These are phyloP conservation scores for Apis dorsata DNA, from an alignment of 1,140 invertebrate genomes.

Conservation along the genomic window DNA sequence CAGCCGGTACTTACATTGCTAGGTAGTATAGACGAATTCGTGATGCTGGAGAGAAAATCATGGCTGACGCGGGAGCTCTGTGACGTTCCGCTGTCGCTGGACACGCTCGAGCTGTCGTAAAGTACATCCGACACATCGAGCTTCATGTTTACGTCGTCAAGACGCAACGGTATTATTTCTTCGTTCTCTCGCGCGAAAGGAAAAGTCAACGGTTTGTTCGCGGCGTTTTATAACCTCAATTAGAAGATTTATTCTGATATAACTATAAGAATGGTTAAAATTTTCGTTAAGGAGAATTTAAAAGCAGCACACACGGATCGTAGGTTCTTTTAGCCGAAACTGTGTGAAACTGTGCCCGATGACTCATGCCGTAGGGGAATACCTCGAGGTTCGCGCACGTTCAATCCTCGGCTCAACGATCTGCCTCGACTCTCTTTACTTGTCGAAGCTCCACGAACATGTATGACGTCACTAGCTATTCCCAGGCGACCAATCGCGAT, in stretches of 20 bases:
- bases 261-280: neutral
- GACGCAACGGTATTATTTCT: neutral
- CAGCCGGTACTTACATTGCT: constrained; percentile 72
- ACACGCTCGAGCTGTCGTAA: constrained; percentile 77
- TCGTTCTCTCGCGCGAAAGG: constrained; percentile 2
- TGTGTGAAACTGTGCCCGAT: constrained; percentile 71
- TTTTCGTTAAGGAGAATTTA: constrained; percentile 42
- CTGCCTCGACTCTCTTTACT: constrained; percentile 27
- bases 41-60: constrained; percentile 76
- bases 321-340: constrained; percentile 65
- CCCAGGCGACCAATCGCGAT: constrained; percentile 51
- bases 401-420: constrained; percentile 56
- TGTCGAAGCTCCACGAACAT: constrained; percentile 43
- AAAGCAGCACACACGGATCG: constrained; percentile 44
- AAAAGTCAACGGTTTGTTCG: neutral
- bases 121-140: constrained; percentile 73
- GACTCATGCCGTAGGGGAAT: constrained; percentile 77
- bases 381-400: constrained; percentile 67
- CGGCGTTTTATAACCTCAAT: constrained; percentile 43
- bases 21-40: constrained; percentile 66
- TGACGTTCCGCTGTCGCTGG: constrained; percentile 77
- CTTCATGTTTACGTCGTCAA: constrained; percentile 68
- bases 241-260: neutral
- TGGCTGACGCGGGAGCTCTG: constrained; percentile 77
- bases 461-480: constrained; percentile 64